Conservation (phyloP, 2,113 vertebrate genomes). For the Callithrix jacchus region DNA sequence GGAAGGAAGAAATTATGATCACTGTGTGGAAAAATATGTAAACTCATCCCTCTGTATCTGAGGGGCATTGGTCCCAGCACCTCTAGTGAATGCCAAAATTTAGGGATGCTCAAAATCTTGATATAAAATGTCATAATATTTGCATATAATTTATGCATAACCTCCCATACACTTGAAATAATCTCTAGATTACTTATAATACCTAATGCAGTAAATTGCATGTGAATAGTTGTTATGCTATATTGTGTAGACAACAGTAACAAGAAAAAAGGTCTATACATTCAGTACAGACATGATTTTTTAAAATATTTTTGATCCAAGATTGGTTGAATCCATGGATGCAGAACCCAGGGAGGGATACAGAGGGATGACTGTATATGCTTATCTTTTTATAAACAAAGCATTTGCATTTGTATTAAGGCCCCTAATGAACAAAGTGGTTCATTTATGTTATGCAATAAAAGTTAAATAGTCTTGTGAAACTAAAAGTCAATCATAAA, state of each 20-base stretch:
- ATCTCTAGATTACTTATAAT: not conserved
- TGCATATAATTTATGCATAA: not conserved
- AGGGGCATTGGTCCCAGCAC: not conserved
- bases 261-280: not conserved
- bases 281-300: not conserved
- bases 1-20: not conserved
- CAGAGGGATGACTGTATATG: not conserved
- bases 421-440: not conserved
- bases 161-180: not conserved
- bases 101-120: not conserved
- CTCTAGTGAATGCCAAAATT: not conserved
- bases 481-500: not conserved
- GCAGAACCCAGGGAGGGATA: not conserved
- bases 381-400: not conserved
- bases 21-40: not conserved
- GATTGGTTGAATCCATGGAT: not conserved
- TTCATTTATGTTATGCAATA: not conserved
- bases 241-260: not conserved
- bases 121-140: not conserved
- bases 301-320: not conserved
- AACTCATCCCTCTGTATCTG: not conserved
- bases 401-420: not conserved
- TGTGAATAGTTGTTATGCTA: not conserved
- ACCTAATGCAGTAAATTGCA: not conserved
- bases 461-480: slow-evolving; percentile 38